These are phyloP conservation scores for Clytia hemisphaerica DNA, from an alignment of 30 jellyfish, hydroid and myxozoan species.

Conservation along the genomic window DNA sequence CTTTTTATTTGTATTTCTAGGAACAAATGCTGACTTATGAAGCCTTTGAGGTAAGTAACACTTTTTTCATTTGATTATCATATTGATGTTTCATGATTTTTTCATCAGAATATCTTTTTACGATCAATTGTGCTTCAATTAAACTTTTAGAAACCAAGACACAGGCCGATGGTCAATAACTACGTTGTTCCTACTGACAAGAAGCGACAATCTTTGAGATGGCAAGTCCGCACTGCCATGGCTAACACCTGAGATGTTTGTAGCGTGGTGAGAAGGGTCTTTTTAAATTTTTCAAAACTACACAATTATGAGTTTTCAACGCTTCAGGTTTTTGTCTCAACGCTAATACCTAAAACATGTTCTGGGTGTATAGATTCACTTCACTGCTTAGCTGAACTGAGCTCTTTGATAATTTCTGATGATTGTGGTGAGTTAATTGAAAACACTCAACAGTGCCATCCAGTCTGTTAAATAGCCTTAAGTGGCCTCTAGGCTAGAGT, in stretches of 20 bases:
- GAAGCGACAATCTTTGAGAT: constrained; percentile 80
- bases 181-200: constrained; percentile 85
- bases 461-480: too few relatives aligned
- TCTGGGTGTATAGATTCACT: too few relatives aligned
- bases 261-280: too few relatives aligned
- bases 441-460: too few relatives aligned
- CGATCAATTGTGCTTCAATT: neutral
- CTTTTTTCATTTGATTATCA: neutral
- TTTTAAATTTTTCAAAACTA: too few relatives aligned
- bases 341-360: too few relatives aligned
- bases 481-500: too few relatives aligned
- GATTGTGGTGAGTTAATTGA: too few relatives aligned
- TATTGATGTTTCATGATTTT: neutral
- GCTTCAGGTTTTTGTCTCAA: too few relatives aligned
- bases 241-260: constrained; percentile 52
- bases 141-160: constrained; percentile 49
- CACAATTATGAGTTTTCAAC: too few relatives aligned
- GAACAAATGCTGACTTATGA: constrained; percentile 68
- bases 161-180: constrained; percentile 34
- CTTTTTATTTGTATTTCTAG: constrained; percentile 20
- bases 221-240: constrained; percentile 89
- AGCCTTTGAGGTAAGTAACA: constrained; percentile 50
- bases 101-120: neutral
- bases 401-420: too few relatives aligned
- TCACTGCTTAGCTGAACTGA: too few relatives aligned